Conservation (phyloP, 1,140 invertebrate species). For the Drosophila yakuba region DNA sequence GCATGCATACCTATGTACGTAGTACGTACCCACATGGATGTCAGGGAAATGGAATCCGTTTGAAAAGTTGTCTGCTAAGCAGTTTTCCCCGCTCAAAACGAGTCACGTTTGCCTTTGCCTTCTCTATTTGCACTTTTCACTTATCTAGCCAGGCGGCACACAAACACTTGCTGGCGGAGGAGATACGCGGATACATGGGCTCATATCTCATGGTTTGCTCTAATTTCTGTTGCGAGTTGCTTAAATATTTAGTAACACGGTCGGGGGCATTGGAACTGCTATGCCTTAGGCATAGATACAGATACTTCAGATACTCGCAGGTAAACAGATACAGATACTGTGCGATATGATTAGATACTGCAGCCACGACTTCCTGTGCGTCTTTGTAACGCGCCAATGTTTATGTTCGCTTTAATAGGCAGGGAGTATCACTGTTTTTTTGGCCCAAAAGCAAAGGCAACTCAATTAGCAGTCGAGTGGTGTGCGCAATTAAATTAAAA, state of each 20-base stretch:
- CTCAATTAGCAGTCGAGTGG: slow-evolving; percentile 75
- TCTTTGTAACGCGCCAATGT: slow-evolving; percentile 54
- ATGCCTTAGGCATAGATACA: neutral
- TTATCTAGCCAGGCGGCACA: slow-evolving; percentile 52
- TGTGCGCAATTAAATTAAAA: slow-evolving; percentile 80
- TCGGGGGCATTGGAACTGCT: slow-evolving; percentile 35
- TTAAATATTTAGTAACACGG: slow-evolving; percentile 79
- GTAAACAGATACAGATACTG: slow-evolving; percentile 28
- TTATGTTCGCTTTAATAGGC: slow-evolving; percentile 67
- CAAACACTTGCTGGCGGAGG: slow-evolving; percentile 3
- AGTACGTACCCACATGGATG: neutral
- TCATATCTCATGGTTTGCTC: slow-evolving; percentile 67
- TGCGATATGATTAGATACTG: slow-evolving; percentile 73
- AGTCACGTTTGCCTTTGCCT: slow-evolving; percentile 57
- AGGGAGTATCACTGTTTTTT: slow-evolving; percentile 1
- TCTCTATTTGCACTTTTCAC: slow-evolving; percentile 75
- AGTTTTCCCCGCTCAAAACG: slow-evolving; percentile 43
- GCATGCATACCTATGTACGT: neutral
- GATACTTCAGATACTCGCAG: slow-evolving; percentile 7
- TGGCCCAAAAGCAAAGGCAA: slow-evolving; percentile 36
- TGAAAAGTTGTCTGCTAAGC: slow-evolving; percentile 40
- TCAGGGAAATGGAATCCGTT: slow-evolving; percentile 29
- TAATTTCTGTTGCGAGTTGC: slow-evolving; percentile 73
- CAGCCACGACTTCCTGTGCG: slow-evolving; percentile 62
- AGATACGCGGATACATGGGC: slow-evolving; percentile 26